phyloP scores from a whole-genome alignment of 2,797 vertebrate genomes.

The Rhynchonycteris naso region DNA sequence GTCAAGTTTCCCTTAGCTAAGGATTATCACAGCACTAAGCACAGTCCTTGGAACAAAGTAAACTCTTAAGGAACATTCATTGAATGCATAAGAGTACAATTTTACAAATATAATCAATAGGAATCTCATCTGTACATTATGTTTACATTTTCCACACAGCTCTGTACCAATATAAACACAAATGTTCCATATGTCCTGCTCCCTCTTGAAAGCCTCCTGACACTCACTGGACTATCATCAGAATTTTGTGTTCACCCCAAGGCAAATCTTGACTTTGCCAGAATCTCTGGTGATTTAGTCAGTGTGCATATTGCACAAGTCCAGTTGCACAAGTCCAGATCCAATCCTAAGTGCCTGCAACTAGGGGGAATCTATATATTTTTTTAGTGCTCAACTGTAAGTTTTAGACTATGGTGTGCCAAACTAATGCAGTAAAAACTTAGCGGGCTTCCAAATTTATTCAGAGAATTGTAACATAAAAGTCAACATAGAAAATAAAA shows the following conservation, averaged over 20 bases:
- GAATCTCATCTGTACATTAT: background rate
- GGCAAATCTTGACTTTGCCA: background rate
- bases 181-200: background rate
- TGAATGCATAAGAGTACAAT: background rate
- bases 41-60: background rate
- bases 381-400: slow-evolving; percentile 50
- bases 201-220: background rate
- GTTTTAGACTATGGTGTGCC: slow-evolving; percentile 21
- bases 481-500: slow-evolving; percentile 39
- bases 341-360: background rate
- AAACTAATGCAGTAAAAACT: slow-evolving; percentile 17
- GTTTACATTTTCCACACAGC: background rate
- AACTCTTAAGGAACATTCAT: background rate
- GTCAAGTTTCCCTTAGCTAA: slow-evolving; percentile 9
- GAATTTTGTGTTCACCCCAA: background rate
- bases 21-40: background rate
- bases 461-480: slow-evolving; percentile 46
- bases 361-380: background rate
- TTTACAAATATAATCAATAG: background rate
- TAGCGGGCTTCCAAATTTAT: slow-evolving; percentile 33
- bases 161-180: background rate
- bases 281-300: slow-evolving; percentile 31
- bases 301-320: background rate
- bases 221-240: background rate
- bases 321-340: background rate